Percentiles rank a stretch among this genome's conserved stretches.
phyloP scores from a whole-genome alignment of 2,113 vertebrate genomes.

The Spea multiplicata region DNA sequence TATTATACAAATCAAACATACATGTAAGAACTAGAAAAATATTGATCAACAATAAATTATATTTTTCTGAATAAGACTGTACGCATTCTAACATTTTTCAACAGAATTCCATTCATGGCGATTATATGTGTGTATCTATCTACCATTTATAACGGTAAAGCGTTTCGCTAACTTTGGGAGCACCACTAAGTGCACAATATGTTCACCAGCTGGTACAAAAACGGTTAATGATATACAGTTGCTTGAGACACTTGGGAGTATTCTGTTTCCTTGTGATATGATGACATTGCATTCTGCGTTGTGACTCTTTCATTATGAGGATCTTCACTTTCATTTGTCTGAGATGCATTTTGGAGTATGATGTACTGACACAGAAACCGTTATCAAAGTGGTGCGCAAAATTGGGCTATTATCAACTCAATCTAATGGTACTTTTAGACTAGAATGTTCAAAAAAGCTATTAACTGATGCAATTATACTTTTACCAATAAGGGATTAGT shows the following conservation, averaged over 20 bases:
- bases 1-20: no score
- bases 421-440: neutral
- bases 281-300: neutral
- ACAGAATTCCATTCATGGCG: no score
- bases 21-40: no score
- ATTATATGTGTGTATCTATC: no score
- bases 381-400: neutral
- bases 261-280: neutral
- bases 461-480: neutral
- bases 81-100: no score
- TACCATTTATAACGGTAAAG: no score
- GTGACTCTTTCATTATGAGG: neutral
- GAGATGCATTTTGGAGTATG: neutral
- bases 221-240: neutral
- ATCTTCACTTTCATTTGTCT: neutral
- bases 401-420: neutral
- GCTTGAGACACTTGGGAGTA: neutral
- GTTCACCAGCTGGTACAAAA: no score
- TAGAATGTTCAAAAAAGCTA: neutral
- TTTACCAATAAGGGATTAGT: neutral
- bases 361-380: neutral
- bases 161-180: no score
- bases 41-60: no score
- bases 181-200: no score
- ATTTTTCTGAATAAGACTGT: no score